Evolutionary conservation across 2,113 vertebrate genomes (phyloP).

Genomic region (Plecturocebus donacophilus): DNA sequence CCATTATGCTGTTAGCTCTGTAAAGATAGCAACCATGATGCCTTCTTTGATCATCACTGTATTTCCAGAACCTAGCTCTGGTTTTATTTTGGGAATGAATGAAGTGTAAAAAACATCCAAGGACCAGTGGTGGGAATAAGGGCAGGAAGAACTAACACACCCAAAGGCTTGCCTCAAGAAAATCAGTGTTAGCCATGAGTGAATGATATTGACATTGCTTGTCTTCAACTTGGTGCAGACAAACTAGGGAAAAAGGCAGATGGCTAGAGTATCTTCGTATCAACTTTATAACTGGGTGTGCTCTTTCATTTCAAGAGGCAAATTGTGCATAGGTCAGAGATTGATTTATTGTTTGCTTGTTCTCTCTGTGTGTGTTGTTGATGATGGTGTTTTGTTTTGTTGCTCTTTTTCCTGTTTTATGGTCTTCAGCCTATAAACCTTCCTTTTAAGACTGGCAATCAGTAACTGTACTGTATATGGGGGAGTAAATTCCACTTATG

Average conservation of each 20-base stretch:
- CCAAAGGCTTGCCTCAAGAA: neutral
- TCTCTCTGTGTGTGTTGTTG: neutral
- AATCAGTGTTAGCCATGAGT: neutral
- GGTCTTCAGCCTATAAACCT: neutral
- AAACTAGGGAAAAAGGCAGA: neutral
- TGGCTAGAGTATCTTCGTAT: neutral
- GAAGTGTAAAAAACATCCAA: neutral
- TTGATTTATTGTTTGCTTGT: neutral
- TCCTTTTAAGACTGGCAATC: neutral
- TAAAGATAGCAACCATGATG: neutral
- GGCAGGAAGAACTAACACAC: neutral
- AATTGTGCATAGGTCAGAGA: neutral
- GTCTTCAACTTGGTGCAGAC: neutral
- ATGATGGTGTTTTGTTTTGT: neutral
- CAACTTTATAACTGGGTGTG: neutral
- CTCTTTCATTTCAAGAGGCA: neutral
- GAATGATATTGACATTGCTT: neutral
- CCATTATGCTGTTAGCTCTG: neutral
- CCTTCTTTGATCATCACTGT: neutral
- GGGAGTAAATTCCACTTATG: too few species aligned
- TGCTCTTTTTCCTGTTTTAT: neutral
- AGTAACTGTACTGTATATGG: neutral
- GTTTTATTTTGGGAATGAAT: neutral
- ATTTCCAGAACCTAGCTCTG: neutral
- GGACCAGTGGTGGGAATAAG: neutral